A percentile compares a stretch with the other conserved stretches of the same genome.
Conservation (phyloP, 2,797 vertebrate genomes). For the Tangara arthus region DNA sequence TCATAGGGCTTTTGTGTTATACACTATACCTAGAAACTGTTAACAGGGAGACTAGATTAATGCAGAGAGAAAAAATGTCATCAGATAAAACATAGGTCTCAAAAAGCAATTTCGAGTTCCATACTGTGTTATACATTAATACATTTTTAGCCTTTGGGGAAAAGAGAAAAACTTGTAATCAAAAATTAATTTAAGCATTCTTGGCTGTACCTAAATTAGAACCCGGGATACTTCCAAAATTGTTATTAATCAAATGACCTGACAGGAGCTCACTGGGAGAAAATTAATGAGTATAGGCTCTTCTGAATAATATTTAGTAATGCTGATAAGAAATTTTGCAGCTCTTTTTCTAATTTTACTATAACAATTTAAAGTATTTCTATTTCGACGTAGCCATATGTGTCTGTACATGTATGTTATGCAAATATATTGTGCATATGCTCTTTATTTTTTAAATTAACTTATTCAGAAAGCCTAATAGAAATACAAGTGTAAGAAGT, state of each 20-base stretch:
- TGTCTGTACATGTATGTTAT: not conserved
- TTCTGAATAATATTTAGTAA: conserved; percentile 1
- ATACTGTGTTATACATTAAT: not conserved
- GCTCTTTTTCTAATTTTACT: not conserved
- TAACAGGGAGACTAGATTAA: conserved; percentile 37
- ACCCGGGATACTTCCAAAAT: conserved; percentile 8
- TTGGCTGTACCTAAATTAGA: conserved; percentile 43
- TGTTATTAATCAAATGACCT: conserved; percentile 34
- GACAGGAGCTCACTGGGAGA: not conserved
- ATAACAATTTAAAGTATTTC: not conserved
- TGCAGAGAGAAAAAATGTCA: conserved; percentile 31
- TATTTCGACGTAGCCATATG: not conserved
- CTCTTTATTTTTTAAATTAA: not conserved
- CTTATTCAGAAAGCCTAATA: not conserved
- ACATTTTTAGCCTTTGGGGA: conserved; percentile 9
- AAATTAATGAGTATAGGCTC: not conserved
- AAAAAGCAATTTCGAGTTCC: conserved; percentile 44
- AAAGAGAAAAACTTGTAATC: conserved; percentile 17
- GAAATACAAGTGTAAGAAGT: not conserved
- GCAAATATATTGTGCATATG: not conserved
- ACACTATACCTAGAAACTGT: not conserved
- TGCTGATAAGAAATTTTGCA: not conserved
- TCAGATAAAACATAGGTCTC: conserved; percentile 39
- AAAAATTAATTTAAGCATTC: conserved; percentile 48
- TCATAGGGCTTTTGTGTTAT: conserved; percentile 50